Evolutionary conservation across 2,113 vertebrate genomes (phyloP).

Genomic region (Glaucidium brasilianum): DNA sequence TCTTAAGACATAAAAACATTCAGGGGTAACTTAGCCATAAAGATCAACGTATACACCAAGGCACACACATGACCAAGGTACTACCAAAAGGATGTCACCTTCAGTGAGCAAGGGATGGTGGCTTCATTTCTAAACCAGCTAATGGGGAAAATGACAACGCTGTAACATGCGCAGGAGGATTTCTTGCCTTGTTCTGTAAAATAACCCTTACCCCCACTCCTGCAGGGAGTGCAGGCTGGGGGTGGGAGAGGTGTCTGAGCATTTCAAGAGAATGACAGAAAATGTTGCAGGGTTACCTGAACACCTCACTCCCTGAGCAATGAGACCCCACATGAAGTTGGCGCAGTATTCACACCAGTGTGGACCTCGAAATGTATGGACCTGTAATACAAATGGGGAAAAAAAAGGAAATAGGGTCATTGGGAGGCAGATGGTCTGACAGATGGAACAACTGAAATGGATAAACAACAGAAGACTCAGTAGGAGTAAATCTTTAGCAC

Average conservation of each 20-base stretch:
- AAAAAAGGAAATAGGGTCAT: slow-evolving; percentile 23
- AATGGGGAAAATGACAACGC: background rate
- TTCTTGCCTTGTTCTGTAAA: background rate
- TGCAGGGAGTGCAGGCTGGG: background rate
- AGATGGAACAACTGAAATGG: slow-evolving; percentile 38
- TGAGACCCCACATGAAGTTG: slow-evolving; percentile 99
- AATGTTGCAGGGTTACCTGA: slow-evolving; percentile 80
- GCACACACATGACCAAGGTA: background rate
- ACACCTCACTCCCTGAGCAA: slow-evolving; percentile 96
- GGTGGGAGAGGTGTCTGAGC: background rate
- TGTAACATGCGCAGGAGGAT: background rate
- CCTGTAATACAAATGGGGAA: slow-evolving; percentile 71
- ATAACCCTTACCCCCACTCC: background rate
- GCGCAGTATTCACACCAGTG: slow-evolving; percentile 99
- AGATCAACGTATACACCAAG: background rate
- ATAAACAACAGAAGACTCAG: slow-evolving; percentile 32
- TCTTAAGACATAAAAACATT: background rate
- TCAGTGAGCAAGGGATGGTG: background rate
- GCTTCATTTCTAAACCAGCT: background rate
- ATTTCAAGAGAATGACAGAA: background rate
- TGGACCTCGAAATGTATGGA: slow-evolving; percentile 93
- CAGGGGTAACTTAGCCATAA: background rate
- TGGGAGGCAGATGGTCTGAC: slow-evolving; percentile 42
- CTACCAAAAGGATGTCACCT: background rate
- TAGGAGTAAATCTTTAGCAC: slow-evolving; percentile 14